These are phyloP conservation scores for Glaucomys volans DNA, from an alignment of 2,113 vertebrate genomes.

Conservation along the genomic window DNA sequence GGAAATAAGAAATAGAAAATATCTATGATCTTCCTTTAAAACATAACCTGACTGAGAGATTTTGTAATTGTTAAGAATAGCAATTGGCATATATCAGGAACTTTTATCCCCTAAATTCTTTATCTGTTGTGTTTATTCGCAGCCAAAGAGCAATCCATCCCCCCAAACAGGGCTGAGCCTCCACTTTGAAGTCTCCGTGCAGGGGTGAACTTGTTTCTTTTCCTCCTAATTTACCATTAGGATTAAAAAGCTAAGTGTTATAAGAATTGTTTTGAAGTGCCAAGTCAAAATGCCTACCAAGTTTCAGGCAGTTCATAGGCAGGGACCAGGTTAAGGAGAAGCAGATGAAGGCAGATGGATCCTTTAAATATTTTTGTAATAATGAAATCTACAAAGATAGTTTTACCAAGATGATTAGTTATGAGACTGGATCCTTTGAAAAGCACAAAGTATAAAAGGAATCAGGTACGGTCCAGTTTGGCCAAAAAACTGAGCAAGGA, in stretches of 20 bases:
- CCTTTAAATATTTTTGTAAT: neutral
- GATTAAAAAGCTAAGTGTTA: neutral
- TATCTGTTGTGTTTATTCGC: neutral
- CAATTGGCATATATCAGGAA: neutral
- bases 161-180: neutral
- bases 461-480: rapidly evolving
- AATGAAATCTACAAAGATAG: neutral
- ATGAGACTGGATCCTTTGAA: neutral
- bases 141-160: neutral
- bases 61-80: neutral
- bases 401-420: neutral
- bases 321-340: neutral
- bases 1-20: neutral
- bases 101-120: neutral
- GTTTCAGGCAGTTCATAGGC: neutral
- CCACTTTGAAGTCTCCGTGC: neutral
- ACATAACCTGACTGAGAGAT: neutral
- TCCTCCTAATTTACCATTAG: neutral
- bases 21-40: neutral
- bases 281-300: neutral
- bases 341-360: neutral
- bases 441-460: neutral
- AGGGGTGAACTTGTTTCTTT: neutral
- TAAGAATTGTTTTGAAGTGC: neutral
- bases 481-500: neutral